Conservation (phyloP, 2,797 vertebrate genomes). For the Notolepis coatsorum region DNA sequence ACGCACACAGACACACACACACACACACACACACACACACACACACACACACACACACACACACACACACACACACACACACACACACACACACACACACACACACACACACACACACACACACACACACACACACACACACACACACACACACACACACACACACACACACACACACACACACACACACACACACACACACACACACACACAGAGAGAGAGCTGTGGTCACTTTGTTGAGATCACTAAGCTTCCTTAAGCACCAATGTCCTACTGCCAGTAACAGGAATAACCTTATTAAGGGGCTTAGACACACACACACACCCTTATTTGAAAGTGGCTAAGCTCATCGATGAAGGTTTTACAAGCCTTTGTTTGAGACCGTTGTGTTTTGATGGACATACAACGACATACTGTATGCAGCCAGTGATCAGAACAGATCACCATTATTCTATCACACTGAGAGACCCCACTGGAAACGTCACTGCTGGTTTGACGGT, state of each 20-base stretch:
- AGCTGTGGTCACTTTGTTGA: slow-evolving; percentile 35
- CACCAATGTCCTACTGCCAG: slow-evolving; percentile 41
- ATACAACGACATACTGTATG: slow-evolving; percentile 11
- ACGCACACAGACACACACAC: slow-evolving; percentile 13
- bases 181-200: not conserved
- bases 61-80: slow-evolving; percentile 12
- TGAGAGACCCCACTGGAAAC: not conserved
- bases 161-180: not conserved
- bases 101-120: not conserved
- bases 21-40: slow-evolving; percentile 7
- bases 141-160: not conserved
- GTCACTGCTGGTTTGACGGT: not conserved
- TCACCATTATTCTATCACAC: slow-evolving; percentile 1
- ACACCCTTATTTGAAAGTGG: slow-evolving; percentile 26
- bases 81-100: not conserved
- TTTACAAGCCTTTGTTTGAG: not conserved
- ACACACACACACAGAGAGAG: not conserved
- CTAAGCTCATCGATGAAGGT: slow-evolving; percentile 33
- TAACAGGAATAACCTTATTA: slow-evolving; percentile 62
- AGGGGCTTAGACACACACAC: slow-evolving; percentile 56
- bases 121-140: slow-evolving; percentile 8
- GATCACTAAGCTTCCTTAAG: slow-evolving; percentile 60
- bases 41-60: slow-evolving; percentile 12
- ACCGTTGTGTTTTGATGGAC: too few relatives aligned
- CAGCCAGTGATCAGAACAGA: slow-evolving; percentile 10